These are phyloP conservation scores for Ruditapes philippinarum DNA, from an alignment of 1,140 invertebrate genomes.

Conservation along the genomic window DNA sequence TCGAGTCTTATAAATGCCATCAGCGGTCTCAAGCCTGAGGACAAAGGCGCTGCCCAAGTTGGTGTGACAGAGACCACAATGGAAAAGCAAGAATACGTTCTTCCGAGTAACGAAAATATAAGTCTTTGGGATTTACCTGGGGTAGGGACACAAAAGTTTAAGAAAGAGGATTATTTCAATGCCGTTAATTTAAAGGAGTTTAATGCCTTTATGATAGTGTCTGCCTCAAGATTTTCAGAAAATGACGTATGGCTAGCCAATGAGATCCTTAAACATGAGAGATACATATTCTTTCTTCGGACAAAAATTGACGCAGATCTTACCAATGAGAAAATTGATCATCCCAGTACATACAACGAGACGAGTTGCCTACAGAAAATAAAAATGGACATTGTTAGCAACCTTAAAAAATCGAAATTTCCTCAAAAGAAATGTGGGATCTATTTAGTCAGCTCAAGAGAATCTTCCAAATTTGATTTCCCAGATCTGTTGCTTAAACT, in stretches of 20 bases:
- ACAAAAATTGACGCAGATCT: conserved; percentile 60
- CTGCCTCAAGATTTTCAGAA: conserved; percentile 29
- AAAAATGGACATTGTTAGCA: not conserved
- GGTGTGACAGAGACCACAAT: conserved; percentile 66
- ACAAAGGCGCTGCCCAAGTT: conserved; percentile 64
- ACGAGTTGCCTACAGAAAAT: conserved; percentile 4
- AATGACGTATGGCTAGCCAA: conserved; percentile 44
- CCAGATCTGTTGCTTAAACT: not conserved
- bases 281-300: conserved; percentile 50
- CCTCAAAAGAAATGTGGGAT: not conserved
- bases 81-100: conserved; percentile 44
- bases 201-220: conserved; percentile 66
- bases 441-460: not conserved
- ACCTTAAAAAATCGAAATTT: not conserved
- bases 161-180: conserved; percentile 25
- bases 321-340: conserved; percentile 4
- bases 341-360: not conserved
- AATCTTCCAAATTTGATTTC: not conserved
- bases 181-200: conserved; percentile 29
- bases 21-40: conserved; percentile 46
- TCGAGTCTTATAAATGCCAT: conserved; percentile 69
- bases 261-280: not conserved
- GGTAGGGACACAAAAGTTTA: conserved; percentile 44
- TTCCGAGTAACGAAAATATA: conserved; percentile 60
- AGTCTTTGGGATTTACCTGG: conserved; percentile 65